Evolutionary conservation across 2,113 vertebrate species (phyloP).

Genomic region (human (Homo sapiens)): GRCh38 chr1:245916501-245917000

Average conservation of each 20-base stretch:
- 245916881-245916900: not conserved
- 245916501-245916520: not conserved
- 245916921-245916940: accelerated
- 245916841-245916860: not conserved
- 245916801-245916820: not conserved
- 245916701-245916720: not conserved
- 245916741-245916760: not conserved
- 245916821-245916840: not conserved
- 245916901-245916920: accelerated
- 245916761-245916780: not conserved
- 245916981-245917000: not conserved
- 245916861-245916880: no score
- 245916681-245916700: not conserved
- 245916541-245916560: not conserved
- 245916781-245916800: not conserved
- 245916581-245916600: not conserved
- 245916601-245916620: not conserved
- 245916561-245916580: not conserved
- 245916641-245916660: not conserved
- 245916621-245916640: not conserved
- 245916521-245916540: not conserved
- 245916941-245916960: not conserved
- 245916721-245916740: not conserved
- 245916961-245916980: not conserved
- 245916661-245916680: not conserved